Evolutionary conservation across 2,797 vertebrate genomes (phyloP), one percentile per base, ranked within the genome.

Genomic region (Crenichthys baileyi): DNA sequence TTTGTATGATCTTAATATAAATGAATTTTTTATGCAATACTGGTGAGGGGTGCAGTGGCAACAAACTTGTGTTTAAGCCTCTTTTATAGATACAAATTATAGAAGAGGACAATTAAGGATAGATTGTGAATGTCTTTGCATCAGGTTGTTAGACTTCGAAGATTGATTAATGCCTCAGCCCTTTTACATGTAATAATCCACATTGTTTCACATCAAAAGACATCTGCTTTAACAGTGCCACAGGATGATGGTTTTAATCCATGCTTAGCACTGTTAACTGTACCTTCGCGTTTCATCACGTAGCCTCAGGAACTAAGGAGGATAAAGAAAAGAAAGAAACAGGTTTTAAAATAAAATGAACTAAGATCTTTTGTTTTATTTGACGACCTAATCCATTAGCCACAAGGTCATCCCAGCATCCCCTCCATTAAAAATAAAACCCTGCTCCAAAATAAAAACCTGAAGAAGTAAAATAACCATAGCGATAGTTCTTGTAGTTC

Each of bases 211-310:
- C 87, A 85, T 93, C 88, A 90, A 90, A 90, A 85, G 78, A 41
- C 80, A 70, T 78, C 56, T 77, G 86, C 83, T 83, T 85, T 68
- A 73, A 70, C 71, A 65, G 85, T 81, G 84, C 83, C 81, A 86
- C 67, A 79, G 71, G 82, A 82, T 22, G 24, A 77, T 79, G 74
- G 79, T 89, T 92, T 90, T 88, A 90, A 90, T 91, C 88, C 85
- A 75, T 26, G 77, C 76, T 84, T 67, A 1, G 76, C 26, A n/a
- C 78, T 29, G 76, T 79, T 85, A 80, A 85, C 86, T 70, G 55
- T 71, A 91, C 86, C 86, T 87, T 83, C 51, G 36, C 60, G 79
- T 93, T 92, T 91, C 92, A 91, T 92, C 90, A 90, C 65, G 80
- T 83, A 79, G 77, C 82, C 84, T 84, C 84, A 78, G 70, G 83